A percentile compares a stretch with the other conserved stretches of the same genome.
Conservation (phyloP, 1,140 invertebrate species). For the Zaprionus tsacasi region DNA sequence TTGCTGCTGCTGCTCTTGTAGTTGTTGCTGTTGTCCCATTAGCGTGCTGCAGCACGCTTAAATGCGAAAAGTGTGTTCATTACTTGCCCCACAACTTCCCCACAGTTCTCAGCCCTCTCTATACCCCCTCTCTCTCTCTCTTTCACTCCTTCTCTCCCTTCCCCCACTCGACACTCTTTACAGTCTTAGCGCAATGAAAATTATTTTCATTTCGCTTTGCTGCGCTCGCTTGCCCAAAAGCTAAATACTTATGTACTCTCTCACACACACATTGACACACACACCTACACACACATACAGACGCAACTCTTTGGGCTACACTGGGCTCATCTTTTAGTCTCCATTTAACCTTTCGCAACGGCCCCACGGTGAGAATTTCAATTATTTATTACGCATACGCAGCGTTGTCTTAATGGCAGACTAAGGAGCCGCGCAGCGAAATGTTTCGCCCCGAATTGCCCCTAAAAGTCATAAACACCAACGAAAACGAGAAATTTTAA, state of each 20-base stretch:
- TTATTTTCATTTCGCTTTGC: constrained; percentile 78
- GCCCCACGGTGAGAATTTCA: constrained; percentile 68
- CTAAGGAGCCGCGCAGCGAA: constrained; percentile 28
- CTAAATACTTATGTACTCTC: constrained; percentile 47
- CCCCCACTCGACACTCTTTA: background rate
- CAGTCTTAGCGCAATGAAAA: constrained; percentile 68
- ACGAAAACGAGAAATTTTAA: constrained; percentile 37
- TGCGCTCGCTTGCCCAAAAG: constrained; percentile 77
- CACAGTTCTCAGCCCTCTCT: background rate
- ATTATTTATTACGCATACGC: constrained; percentile 79
- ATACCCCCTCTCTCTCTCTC: background rate
- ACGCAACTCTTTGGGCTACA: constrained; percentile 38
- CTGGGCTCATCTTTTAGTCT: constrained; percentile 24
- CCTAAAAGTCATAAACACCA: constrained; percentile 39
- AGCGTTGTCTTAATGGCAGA: constrained; percentile 71
- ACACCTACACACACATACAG: constrained; percentile 13
- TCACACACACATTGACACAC: constrained; percentile 5
- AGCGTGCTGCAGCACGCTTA: constrained; percentile 74
- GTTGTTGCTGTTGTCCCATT: constrained; percentile 68
- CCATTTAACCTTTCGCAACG: constrained; percentile 57
- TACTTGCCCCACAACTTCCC: constrained; percentile 47
- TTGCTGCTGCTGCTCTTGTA: constrained; percentile 10
- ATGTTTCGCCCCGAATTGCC: constrained; percentile 26
- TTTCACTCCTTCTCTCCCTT: background rate
- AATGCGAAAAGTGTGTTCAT: constrained; percentile 82